These are phyloP conservation scores for Diorhabda sublineata DNA, from an alignment of 1,140 invertebrate genomes.

Conservation along the genomic window DNA sequence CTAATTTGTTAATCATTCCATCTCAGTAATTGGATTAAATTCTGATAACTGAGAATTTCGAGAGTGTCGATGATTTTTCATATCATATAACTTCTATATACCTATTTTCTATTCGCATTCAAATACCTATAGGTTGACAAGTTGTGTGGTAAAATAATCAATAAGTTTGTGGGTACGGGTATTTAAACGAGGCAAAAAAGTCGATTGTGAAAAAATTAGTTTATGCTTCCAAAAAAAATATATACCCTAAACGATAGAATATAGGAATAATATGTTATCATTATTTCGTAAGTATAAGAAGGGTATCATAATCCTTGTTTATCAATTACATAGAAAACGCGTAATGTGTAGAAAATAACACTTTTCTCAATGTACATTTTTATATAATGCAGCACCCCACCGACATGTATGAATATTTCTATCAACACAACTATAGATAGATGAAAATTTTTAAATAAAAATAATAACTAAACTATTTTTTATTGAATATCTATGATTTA, in stretches of 20 bases:
- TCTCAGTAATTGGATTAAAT: too few species aligned
- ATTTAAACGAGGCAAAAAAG: too few species aligned
- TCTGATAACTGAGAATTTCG: too few species aligned
- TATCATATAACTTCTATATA: too few species aligned
- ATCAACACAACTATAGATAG: not conserved
- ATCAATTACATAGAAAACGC: not conserved
- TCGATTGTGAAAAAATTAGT: not conserved
- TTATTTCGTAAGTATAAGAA: not conserved
- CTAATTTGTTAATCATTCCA: too few species aligned
- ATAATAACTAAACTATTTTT: not conserved
- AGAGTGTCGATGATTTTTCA: too few species aligned
- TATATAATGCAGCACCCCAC: not conserved
- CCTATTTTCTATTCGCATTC: too few species aligned
- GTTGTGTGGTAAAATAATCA: too few species aligned
- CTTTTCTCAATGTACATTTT: not conserved
- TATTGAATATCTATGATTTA: constrained; percentile 14
- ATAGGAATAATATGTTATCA: not conserved
- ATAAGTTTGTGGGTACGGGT: too few species aligned
- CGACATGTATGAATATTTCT: constrained; percentile 15
- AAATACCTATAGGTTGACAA: too few species aligned
- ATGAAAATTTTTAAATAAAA: too few species aligned
- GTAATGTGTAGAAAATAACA: not conserved
- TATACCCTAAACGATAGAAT: not conserved
- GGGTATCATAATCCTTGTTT: not conserved
- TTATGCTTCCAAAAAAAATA: constrained; percentile 7